Percentiles rank a stretch among this genome's conserved stretches.
Evolutionary conservation across 1,140 invertebrate species (phyloP).

Genomic region (Asbolus verrucosus): DNA sequence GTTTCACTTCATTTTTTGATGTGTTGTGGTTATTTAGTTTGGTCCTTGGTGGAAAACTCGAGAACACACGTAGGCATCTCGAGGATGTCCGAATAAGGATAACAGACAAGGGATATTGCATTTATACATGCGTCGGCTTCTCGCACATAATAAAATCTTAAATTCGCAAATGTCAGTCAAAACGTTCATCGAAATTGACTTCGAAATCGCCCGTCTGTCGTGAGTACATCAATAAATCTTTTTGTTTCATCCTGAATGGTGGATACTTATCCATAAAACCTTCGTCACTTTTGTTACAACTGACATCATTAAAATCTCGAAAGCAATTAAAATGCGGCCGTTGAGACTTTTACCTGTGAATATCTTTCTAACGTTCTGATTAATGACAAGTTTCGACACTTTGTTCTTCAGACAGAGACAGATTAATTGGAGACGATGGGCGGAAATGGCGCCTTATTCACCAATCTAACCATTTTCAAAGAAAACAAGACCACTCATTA

Average conservation of each 20-base stretch:
- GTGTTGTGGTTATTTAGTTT: not conserved
- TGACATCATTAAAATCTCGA: conserved; percentile 38
- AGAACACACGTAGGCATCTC: conserved; percentile 5
- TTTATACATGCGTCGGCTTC: conserved; percentile 30
- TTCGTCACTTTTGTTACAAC: conserved; percentile 33
- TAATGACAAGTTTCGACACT: conserved; percentile 30
- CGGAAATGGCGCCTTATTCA: conserved; percentile 21
- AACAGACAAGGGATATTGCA: conserved; percentile 35
- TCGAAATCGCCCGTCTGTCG: conserved; percentile 11
- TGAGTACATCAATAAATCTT: conserved; percentile 28
- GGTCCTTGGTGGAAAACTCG: conserved; percentile 13
- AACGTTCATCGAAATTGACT: conserved; percentile 24
- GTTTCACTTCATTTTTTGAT: not conserved
- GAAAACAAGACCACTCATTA: not conserved
- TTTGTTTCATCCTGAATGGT: conserved; percentile 10
- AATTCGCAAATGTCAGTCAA: conserved; percentile 35
- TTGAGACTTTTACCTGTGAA: conserved; percentile 26
- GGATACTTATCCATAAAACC: conserved; percentile 35
- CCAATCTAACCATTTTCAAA: not conserved
- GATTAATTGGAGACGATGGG: conserved; percentile 20
- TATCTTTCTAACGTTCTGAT: conserved; percentile 30
- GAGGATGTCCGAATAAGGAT: conserved; percentile 20
- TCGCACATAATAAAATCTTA: conserved; percentile 33
- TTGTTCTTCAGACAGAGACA: conserved; percentile 24
- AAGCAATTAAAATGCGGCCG: conserved; percentile 33